phyloP scores from a whole-genome alignment of 1,140 invertebrate genomes.

The Cotesia vestalis region DNA sequence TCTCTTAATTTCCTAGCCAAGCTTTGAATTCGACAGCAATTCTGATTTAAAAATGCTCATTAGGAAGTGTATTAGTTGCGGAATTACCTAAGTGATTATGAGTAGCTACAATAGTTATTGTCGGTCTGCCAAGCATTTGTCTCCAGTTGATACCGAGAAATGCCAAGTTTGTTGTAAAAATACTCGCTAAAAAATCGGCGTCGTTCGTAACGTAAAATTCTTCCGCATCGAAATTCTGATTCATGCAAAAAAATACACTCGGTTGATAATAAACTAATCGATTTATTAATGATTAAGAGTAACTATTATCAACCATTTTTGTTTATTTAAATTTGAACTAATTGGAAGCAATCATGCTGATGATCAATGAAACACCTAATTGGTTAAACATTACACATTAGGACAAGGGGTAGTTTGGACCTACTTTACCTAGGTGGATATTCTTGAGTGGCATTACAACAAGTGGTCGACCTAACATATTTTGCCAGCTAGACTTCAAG shows the following conservation, averaged over 20 bases:
- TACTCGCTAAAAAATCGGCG: slow-evolving; percentile 86
- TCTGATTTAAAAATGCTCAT: neutral
- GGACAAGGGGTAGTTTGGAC: slow-evolving; percentile 42
- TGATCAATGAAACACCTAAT: neutral
- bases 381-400: neutral
- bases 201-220: slow-evolving; percentile 94
- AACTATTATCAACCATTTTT: neutral
- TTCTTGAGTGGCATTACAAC: slow-evolving; percentile 89
- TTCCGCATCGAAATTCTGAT: slow-evolving; percentile 90
- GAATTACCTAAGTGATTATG: slow-evolving; percentile 80
- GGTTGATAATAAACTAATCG: slow-evolving; percentile 52
- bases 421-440: slow-evolving; percentile 87
- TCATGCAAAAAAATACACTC: slow-evolving; percentile 34
- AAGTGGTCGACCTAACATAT: slow-evolving; percentile 89
- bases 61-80: slow-evolving; percentile 14
- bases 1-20: slow-evolving; percentile 50
- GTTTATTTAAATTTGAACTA: slow-evolving; percentile 1
- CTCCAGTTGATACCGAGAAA: slow-evolving; percentile 95
- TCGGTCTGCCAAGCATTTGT: slow-evolving; percentile 88
- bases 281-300: slow-evolving; percentile 47
- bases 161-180: slow-evolving; percentile 86
- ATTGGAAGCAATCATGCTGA: neutral
- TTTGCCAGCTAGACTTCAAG: slow-evolving; percentile 95
- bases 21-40: neutral
- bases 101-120: slow-evolving; percentile 83